Evolutionary conservation across 2,888 invertebrate species (phyloP), one percentile per base, ranked within the genome.

Genomic region (Tanytarsus gracilentus): DNA sequence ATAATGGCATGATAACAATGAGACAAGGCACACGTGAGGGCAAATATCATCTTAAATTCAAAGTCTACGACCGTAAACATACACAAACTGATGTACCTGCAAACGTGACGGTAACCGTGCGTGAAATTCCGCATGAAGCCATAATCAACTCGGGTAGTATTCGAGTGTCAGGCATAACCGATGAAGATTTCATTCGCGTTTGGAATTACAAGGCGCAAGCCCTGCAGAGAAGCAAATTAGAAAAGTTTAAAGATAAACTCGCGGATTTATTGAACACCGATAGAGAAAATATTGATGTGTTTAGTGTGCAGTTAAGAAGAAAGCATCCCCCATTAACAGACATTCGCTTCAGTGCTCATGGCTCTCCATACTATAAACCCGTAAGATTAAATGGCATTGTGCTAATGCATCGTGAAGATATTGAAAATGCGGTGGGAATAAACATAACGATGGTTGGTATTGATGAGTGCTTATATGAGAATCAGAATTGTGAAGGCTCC

Each of bases 371-470:
- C 71, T 95, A 94, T 70, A 93, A 95, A 69, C 89, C 97, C 0
- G 91, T 93, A 6, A 82, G 92, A 71, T 79, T 98, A 65, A 94
- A 99, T 71, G 97, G 97, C 9, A 86, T 96, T 61, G 89, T 98
- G 1, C 76, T 94, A 48, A 89, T 92, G 85, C 88, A 95, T 71
- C 80, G 94, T 62, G 91, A 92, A 74, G 90, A 92, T 80, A 94
- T 96, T 69, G 94, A 95, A 74, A 82, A 86, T 67, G 86, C 88
- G 64, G 90, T 96, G n/a, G 95, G 94, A 44, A 89, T 96, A 63
- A 93, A 92, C 70, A 93, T 97, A 62, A 92, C 92, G 11, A 95
- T 96, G 95, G 95, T 98, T 16, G 96, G 96, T 63, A 96, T 99
- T 66, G 97, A 95, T 69, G 94, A 95, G 76, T 95, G 94, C 72